Evolutionary conservation across 2,888 invertebrate species (phyloP), one percentile per base, ranked within the genome.

Genomic region (Polyploca ridens): DNA sequence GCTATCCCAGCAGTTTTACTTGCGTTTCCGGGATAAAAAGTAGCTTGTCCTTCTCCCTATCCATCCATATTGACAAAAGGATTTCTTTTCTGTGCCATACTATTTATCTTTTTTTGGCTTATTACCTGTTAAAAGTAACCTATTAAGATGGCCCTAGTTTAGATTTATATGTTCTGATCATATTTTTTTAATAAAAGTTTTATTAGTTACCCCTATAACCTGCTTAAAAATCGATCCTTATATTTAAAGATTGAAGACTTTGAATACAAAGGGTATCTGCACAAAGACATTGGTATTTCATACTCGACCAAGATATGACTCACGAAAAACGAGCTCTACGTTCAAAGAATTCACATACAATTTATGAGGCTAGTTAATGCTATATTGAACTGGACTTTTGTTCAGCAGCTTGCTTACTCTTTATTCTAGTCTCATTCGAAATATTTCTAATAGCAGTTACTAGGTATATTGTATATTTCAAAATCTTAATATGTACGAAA

Each of bases 321-420:
- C 54, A 54, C 19, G 16, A 19, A 54, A 54, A 19, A n/a, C 46
- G 46, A 46, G 54, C 54, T 19, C 19, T 54, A 54, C 54, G 54
- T 10, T 19, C 19, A 19, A 54, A 54, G 54, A 54, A 54, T 54
- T 54, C 54, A 19, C 54, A 10, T n/a, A 54, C 8, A 4, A 54
- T 54, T 54, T 54, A 54, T 19, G 10, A 10, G 10, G 19, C 54
- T 1, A 7, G 19, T 19, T 16, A 10, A 54, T 54, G 19, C 19
- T 54, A 19, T 54, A 54, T 54, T 54, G 54, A 54, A 54, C 54
- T 54, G 54, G 54, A 54, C 8, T 54, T 54, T 54, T 54, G 54
- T 54, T n/a, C n/a, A n/a, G n/a, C n/a, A n/a, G n/a, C n/a, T n/a
- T n/a, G 46, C 46, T 46, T 46, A 6, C 13, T 41, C 41, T 41